Evolutionary conservation across 2,888 invertebrate genomes (phyloP), one percentile per base, ranked within the genome.

Genomic region (Tyria jacobaeae): DNA sequence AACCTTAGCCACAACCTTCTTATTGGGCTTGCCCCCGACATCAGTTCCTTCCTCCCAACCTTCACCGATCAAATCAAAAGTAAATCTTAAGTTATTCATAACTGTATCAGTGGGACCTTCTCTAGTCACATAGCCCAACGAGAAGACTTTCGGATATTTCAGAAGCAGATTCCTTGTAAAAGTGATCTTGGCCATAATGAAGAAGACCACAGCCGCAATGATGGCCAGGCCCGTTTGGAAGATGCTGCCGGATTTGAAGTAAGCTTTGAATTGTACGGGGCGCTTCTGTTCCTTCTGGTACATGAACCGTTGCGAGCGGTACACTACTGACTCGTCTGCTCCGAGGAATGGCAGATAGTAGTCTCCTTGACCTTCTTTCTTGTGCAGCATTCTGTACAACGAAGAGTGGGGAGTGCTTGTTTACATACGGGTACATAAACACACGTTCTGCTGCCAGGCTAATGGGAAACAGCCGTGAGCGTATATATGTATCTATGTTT

Each of bases 341-440:
- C 98, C 98, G 0, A 95, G 95, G 90, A 99, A 99, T 0, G 97
- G 96, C 1, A 97, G 71, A 76, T 96, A 96, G 95, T 96, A 97
- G 1, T 81, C 70, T 1, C 86, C 81, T 17, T 85, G 69, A 1
- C 87, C 82, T 14, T 85, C 70, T 0, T 85, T 78, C 62, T 88
- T 89, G 83, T 96, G 96, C 25, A 96, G 60, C 0, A 90, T 48
- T 54, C 96, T 95, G 79, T 35, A 35, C 34, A 24, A 31, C n/a
- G n/a, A 47, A 1, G 27, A 2, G 27, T 31, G 27, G 4, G 7
- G 27, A 27, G 27, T 31, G 27, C 4, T 31, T 31, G 7, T 31
- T n/a, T n/a, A n/a, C n/a, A n/a, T n/a, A n/a, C n/a, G n/a, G n/a
- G n/a, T n/a, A n/a, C n/a, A n/a, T n/a, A n/a, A n/a, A n/a, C n/a